Base-by-base conservation (phyloP, 1,140 invertebrate genomes). In the Aphis craccivora region DNA sequence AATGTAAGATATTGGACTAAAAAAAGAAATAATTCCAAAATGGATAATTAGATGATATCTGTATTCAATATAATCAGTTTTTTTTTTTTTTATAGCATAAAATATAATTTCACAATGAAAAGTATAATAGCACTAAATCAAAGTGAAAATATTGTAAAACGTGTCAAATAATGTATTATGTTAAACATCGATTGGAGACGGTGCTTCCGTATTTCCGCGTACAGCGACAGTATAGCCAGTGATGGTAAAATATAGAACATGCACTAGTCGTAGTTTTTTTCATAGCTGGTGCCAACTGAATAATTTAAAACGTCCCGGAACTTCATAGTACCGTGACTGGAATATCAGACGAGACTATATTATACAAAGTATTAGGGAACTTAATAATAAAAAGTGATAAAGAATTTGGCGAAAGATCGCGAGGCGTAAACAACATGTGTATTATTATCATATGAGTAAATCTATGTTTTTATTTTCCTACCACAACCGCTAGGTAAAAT, bases 261-360 rank as follows among this genome's bases (percentile, higher is more conserved):
- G 87, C 87, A 51, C 87, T 40, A 40, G 53, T 90, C 88, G 53
- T 60, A 40, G 48, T 60, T 88, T 45, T 51, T 90, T 60, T 60
- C 88, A 60, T 30, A 55, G 37, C 87, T 37, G 22, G n/a, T 37
- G 87, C 53, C 88, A 60, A 90, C 51, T 90, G 88, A 60, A 90
- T 90, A 90, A 90, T 90, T 90, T 90, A 60, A 90, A 35, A 60
- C 51, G 25, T 90, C 35, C 51, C 88, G 88, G 51, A 60, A 55
- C 37, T 60, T 60, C 88, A 37, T 30, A 55, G 35, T 11, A 30
- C 88, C 88, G 88, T 90, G 88, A 90, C 53, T 40, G 37, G 53
- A 90, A 90, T 90, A 90, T 60, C 11, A 37, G 23, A 55, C 23
- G 88, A 35, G 37, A 90, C 14, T 90, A 43, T 18, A 55, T 53